Evolutionary conservation across 2,113 vertebrate genomes (phyloP), one percentile per base, ranked within the genome.

Genomic region (Thunnus thynnus): DNA sequence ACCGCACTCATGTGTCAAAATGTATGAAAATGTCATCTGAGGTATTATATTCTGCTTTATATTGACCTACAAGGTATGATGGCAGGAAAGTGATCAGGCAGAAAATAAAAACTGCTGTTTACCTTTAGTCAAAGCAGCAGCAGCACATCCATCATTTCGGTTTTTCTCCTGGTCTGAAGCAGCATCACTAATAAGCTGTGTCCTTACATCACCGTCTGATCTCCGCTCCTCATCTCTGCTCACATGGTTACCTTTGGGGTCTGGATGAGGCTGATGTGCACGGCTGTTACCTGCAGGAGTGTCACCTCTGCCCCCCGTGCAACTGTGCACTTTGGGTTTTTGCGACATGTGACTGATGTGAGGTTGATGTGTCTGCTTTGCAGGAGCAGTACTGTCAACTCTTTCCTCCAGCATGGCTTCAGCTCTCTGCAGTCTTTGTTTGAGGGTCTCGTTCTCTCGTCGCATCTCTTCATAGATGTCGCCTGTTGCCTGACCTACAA

Each of bases 401-500:
- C 41, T 22, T 13, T 46, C 64, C 30, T 61, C 86, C 72, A 94
- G 65, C 73, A 90, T n/a, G 4, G 63, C 55, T 14, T 94, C 91
- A 1, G 93, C 92, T 27, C 73, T 78, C 70, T 88, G 85, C 55
- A 94, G 72, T 7, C 88, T 86, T 7, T 81, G 72, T 58, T 87
- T 92, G 0, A 95, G 91, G 17, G 88, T 83, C 71, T 90, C 85
- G 75, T 94, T 95, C 57, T 95, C 94, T 3, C 70, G 76, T 52
- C 84, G 79, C 86, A 95, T 89, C 60, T 91, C 88, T 1, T 88
- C 92, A 1, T 83, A 88, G 3, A 85, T 47, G 50, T 91, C 91
- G 0, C 78, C 87, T 0, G 92, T 73, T 0, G 88, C 89, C 61
- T 88, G 86, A 46, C 86, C 69, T 0, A 95, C 72, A 5, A 95